Conservation (phyloP, 2,113 vertebrate genomes). For the Ammospiza caudacuta region DNA sequence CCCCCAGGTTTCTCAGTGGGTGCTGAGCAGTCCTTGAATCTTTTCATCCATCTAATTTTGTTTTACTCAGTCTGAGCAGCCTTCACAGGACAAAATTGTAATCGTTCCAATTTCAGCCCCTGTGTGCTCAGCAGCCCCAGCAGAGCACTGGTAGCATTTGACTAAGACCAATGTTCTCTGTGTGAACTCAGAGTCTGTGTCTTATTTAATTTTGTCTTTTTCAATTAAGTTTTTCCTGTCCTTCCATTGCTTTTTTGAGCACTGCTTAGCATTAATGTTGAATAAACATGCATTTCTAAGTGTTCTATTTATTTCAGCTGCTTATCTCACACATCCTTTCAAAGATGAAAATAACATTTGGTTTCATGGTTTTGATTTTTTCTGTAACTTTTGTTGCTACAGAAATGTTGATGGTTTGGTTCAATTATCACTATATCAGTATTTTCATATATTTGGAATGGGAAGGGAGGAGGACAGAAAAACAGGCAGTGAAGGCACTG, state of each 20-base stretch:
- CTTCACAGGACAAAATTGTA: not conserved
- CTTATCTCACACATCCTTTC: not conserved
- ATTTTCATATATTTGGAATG: not conserved
- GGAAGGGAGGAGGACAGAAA: slow-evolving; percentile 6
- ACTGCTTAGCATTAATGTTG: not conserved
- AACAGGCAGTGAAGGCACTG: not conserved
- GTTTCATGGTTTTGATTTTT: not conserved
- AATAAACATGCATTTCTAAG: not conserved
- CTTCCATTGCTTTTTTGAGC: not conserved
- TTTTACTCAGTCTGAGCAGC: not conserved
- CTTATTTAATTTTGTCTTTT: slow-evolving; percentile 23
- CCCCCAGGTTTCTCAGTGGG: accelerated
- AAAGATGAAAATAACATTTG: not conserved
- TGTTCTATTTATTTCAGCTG: not conserved
- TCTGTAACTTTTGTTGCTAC: not conserved
- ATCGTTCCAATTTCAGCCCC: not conserved
- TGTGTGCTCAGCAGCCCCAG: not conserved
- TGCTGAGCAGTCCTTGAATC: not conserved
- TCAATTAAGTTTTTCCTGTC: not conserved
- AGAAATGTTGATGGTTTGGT: not conserved
- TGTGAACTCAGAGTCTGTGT: not conserved
- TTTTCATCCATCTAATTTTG: not conserved
- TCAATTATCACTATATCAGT: not conserved
- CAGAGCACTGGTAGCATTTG: not conserved
- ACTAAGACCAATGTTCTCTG: not conserved